phyloP scores from a whole-genome alignment of 2,888 invertebrate species.

The Dermolepida albohirtum region DNA sequence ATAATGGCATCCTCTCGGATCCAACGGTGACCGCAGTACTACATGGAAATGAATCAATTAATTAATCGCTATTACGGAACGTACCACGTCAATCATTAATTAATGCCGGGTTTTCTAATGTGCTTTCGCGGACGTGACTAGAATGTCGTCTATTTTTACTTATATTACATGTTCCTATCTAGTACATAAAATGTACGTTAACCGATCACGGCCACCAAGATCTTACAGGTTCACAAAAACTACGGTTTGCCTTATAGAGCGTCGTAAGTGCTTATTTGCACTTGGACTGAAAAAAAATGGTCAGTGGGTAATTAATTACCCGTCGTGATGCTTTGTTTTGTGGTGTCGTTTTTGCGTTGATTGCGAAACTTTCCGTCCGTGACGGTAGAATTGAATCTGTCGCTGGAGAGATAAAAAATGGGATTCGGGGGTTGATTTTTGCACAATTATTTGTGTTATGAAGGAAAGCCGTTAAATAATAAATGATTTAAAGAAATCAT shows the following conservation, averaged over 20 bases:
- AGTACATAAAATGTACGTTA: not conserved
- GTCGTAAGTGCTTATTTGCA: conserved; percentile 27
- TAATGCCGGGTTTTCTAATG: conserved; percentile 19
- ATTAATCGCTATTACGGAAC: conserved; percentile 22
- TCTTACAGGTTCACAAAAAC: conserved; percentile 2
- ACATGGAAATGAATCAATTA: conserved; percentile 32
- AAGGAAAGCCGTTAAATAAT: no score
- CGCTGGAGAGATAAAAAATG: no score
- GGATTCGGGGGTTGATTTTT: no score
- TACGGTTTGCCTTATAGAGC: not conserved
- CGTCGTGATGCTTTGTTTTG: conserved; percentile 19
- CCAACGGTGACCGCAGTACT: not conserved
- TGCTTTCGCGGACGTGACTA: not conserved
- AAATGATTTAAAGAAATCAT: no score
- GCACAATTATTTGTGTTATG: no score
- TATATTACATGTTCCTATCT: not conserved
- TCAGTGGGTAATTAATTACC: conserved; percentile 12
- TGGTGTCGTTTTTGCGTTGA: not conserved
- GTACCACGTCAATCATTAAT: conserved; percentile 22
- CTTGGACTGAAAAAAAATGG: conserved; percentile 24
- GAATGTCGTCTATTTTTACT: conserved; percentile 7
- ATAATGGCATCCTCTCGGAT: conserved; percentile 22
- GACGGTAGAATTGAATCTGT: no score
- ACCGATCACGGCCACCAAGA: conserved; percentile 2
- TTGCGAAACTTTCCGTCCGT: not conserved